Conservation (phyloP, 2,797 vertebrate genomes). For the Thalassophryne amazonica region DNA sequence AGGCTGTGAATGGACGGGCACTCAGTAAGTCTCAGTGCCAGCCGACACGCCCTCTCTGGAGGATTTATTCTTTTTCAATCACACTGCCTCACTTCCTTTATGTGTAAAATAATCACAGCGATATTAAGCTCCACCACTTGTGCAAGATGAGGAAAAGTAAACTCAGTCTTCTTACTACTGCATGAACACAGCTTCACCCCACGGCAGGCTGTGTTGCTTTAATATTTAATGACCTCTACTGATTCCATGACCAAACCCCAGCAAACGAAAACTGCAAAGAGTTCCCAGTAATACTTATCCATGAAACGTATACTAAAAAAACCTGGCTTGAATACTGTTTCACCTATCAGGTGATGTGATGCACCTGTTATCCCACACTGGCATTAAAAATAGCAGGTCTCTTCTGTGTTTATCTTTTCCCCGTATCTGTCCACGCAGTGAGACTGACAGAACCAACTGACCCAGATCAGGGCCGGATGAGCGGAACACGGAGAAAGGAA, state of each 20-base stretch:
- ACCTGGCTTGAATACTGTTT: constrained; percentile 6
- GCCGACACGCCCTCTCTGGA: background rate
- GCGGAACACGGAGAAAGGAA: constrained; percentile 11
- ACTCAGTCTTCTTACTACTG: constrained; percentile 55
- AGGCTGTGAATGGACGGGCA: background rate
- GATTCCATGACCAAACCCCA: constrained; percentile 37
- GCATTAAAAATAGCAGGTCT: background rate
- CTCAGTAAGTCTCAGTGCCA: background rate
- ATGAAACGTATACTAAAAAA: constrained; percentile 14
- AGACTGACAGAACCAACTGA: constrained; percentile 27
- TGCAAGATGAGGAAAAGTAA: constrained; percentile 45
- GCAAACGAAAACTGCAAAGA: constrained; percentile 25
- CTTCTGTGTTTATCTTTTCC: background rate
- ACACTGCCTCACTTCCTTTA: constrained; percentile 29
- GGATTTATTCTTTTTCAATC: constrained; percentile 33
- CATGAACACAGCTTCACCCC: constrained; percentile 33
- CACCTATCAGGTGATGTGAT: background rate
- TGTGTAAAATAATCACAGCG: constrained; percentile 31
- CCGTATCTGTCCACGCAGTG: constrained; percentile 1
- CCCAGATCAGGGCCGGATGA: constrained; percentile 26
- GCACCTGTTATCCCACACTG: constrained; percentile 15
- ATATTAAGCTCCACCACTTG: constrained; percentile 38
- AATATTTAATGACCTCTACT: constrained; percentile 60
- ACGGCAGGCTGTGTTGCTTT: constrained; percentile 40
- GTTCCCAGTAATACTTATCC: constrained; percentile 18